Conservation (phyloP, 1,140 invertebrate species). For the Apocrypta bakeri region DNA sequence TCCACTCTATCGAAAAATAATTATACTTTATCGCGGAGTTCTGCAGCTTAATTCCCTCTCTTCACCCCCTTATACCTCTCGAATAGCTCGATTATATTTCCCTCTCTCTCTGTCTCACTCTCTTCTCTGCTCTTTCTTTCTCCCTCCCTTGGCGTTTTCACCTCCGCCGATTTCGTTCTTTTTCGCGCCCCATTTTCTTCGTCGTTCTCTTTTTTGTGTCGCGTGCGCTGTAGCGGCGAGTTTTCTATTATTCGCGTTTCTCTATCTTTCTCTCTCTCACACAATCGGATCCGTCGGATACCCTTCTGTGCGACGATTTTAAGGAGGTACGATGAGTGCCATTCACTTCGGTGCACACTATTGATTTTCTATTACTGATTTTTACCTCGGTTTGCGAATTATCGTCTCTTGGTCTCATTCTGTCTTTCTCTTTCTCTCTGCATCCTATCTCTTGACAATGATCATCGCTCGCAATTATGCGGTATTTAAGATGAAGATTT, state of each 20-base stretch:
- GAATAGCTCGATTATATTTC: slow-evolving; percentile 74
- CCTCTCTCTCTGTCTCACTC: slow-evolving; percentile 55
- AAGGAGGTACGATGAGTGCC: slow-evolving; percentile 24
- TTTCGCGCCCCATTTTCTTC: slow-evolving; percentile 22
- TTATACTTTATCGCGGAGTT: slow-evolving; percentile 72
- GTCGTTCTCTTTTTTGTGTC: slow-evolving; percentile 5
- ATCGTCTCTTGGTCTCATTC: not conserved
- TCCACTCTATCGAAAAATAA: slow-evolving; percentile 75
- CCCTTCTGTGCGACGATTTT: slow-evolving; percentile 18
- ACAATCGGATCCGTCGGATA: slow-evolving; percentile 24
- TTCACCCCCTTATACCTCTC: slow-evolving; percentile 52
- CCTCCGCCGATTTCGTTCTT: slow-evolving; percentile 32
- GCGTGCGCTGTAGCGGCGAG: not conserved
- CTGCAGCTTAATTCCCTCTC: slow-evolving; percentile 51
- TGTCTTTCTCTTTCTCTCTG: too few species aligned
- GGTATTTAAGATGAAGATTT: slow-evolving; percentile 10
- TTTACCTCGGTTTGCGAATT: slow-evolving; percentile 22
- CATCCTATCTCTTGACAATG: not conserved
- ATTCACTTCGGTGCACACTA: not conserved
- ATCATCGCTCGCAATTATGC: slow-evolving; percentile 12
- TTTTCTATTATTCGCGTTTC: slow-evolving; percentile 40
- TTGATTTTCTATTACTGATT: slow-evolving; percentile 47
- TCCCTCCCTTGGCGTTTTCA: slow-evolving; percentile 46
- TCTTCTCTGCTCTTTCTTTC: slow-evolving; percentile 52
- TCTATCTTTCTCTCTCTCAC: slow-evolving; percentile 20